These are phyloP conservation scores for Aulostomus chinensis DNA, from an alignment of 2,797 vertebrate genomes.

Conservation along the genomic window DNA sequence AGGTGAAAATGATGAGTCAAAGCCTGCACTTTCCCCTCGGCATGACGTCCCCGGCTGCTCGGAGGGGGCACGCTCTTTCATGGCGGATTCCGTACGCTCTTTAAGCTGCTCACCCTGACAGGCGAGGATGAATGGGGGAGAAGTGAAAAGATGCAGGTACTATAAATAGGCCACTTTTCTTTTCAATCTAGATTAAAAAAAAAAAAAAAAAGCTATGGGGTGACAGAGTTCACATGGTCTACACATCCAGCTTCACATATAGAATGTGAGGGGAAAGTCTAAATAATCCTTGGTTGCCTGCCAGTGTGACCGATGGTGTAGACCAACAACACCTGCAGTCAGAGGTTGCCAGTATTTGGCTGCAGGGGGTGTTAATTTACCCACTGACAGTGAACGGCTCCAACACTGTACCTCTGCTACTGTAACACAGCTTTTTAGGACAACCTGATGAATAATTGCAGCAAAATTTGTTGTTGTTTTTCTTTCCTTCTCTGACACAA, in stretches of 20 bases:
- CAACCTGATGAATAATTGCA: too few species aligned
- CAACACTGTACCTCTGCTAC: too few species aligned
- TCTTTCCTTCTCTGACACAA: too few species aligned
- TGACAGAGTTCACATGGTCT: too few species aligned
- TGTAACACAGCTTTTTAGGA: too few species aligned
- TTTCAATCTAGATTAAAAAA: constrained; percentile 4
- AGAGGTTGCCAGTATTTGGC: constrained; percentile 42
- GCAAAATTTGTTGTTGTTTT: too few species aligned
- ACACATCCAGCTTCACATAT: too few species aligned
- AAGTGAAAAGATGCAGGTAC: constrained; percentile 14
- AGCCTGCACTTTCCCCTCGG: constrained; percentile 9
- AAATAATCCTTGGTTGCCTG: constrained; percentile 18
- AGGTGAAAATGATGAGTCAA: constrained; percentile 36
- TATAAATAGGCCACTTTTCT: not conserved
- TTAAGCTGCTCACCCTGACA: constrained; percentile 28
- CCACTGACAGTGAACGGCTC: too few species aligned
- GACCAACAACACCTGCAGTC: constrained; percentile 21
- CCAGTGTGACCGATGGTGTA: constrained; percentile 19
- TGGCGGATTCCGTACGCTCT: constrained; percentile 29
- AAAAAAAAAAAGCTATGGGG: too few species aligned
- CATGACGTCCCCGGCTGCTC: constrained; percentile 25
- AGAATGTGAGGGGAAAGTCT: too few species aligned
- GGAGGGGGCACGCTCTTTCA: constrained; percentile 39
- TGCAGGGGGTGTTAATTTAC: constrained; percentile 39
- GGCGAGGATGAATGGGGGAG: constrained; percentile 12